Evolutionary conservation across 2,113 vertebrate species (phyloP), one percentile per base, ranked within the genome.

Genomic region (Toxotes jaculatrix): DNA sequence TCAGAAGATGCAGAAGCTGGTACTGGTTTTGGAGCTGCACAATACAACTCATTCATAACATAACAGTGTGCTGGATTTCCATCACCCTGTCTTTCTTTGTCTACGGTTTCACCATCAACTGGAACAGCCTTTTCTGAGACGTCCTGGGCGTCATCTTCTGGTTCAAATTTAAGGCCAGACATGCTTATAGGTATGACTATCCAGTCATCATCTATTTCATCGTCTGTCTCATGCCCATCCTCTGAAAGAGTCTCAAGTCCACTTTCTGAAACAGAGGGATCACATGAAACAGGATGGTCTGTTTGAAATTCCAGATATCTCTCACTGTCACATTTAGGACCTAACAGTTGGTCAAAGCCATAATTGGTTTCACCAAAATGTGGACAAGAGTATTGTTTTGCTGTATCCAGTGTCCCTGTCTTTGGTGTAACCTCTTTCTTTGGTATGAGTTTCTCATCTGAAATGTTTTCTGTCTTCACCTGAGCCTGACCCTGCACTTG

Each of bases 121-220:
- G n/a, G 4, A 14, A 59, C 17, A 68, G 0, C 7, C 0, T 7
- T 1, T 38, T 36, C 53, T 45, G 17, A 11, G 8, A 21, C 5
- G 8, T 59, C 9, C 7, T 17, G 34, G 43, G 27, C 40, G 42
- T 57, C 36, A 13, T 60, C 32, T 40, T 21, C 40, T n/a, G 23
- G 2, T 77, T 59, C 72, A 67, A 47, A 83, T 36, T 4, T 31
- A 38, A 91, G 19, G 16, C 77, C 36, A 14, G 16, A 42, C 1
- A 83, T 13, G 1, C 0, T 11, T 23, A 90, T 0, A 23, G 63
- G 72, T 11, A 90, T 53, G 32, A 77, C 32, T 0, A 83, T 14
- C 27, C 60, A 77, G 4, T 81, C 62, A 13, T 72, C 64, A 0
- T 85, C 74, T 7, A 55, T 40, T 16, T 64, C 19, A 32, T 79